These are phyloP conservation scores for Ctenomys sociabilis DNA, from an alignment of 2,113 vertebrate species.

Conservation along the genomic window DNA sequence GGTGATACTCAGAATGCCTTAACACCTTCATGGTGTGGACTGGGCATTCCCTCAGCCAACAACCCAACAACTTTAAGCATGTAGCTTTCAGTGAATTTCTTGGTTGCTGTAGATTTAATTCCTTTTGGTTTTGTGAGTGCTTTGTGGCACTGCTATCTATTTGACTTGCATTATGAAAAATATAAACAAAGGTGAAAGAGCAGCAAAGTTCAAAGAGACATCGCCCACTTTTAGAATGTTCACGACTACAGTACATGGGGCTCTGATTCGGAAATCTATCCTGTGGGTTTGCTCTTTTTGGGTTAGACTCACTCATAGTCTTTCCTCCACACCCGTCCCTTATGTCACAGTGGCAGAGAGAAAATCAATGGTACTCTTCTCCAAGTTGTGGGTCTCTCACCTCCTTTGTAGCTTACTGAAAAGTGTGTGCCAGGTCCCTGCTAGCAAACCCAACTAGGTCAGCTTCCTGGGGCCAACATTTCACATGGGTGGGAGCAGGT, in stretches of 20 bases:
- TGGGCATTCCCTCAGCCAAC: too few relatives aligned
- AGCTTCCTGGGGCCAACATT: neutral
- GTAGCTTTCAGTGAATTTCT: neutral
- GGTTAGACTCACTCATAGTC: neutral
- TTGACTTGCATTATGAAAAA: slow-evolving; percentile 6
- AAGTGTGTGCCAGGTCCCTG: neutral
- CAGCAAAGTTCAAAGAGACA: neutral
- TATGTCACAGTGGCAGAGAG: neutral
- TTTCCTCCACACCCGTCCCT: neutral
- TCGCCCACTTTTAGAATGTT: neutral
- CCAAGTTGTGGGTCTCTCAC: neutral
- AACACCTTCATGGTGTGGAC: neutral
- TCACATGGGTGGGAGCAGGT: neutral
- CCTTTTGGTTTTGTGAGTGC: neutral
- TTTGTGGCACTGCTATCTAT: neutral
- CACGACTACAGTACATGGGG: neutral
- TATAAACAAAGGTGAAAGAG: neutral
- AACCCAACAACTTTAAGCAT: neutral
- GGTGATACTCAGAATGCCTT: neutral
- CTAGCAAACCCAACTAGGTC: neutral
- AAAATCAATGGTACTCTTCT: neutral
- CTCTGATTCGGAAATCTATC: neutral
- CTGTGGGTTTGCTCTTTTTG: neutral
- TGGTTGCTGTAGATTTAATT: neutral
- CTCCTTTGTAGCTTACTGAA: neutral